Percentiles rank a stretch among this genome's conserved stretches.
phyloP scores from a whole-genome alignment of 2,888 invertebrate genomes.

The Pherbina coryleti region DNA sequence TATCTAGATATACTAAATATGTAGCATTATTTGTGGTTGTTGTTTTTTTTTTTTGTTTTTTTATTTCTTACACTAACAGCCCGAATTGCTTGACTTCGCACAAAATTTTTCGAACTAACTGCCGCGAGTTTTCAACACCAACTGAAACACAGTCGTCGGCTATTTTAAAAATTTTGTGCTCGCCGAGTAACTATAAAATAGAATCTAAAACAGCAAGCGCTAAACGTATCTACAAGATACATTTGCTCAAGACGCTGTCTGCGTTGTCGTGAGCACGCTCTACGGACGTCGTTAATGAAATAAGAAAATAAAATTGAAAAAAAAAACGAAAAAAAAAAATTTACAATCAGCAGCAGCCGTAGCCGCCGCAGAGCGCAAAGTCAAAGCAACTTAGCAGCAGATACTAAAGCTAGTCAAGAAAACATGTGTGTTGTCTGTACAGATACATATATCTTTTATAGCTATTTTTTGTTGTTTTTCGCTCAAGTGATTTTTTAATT shows the following conservation, averaged over 20 bases:
- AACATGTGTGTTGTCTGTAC: background rate
- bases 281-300: background rate
- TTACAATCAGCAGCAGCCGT: background rate
- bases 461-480: background rate
- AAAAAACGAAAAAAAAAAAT: background rate
- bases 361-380: conserved; percentile 19
- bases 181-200: conserved; percentile 15
- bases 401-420: conserved; percentile 3
- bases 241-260: conserved; percentile 7
- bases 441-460: background rate
- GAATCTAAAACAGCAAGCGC: conserved; percentile 29
- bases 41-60: conserved; percentile 10
- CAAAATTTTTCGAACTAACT: conserved; percentile 49
- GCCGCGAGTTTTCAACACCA: conserved; percentile 58
- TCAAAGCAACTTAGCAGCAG: conserved; percentile 18
- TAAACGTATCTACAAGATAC: conserved; percentile 25
- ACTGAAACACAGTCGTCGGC: conserved; percentile 50
- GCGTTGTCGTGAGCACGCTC: conserved; percentile 7
- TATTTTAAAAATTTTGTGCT: conserved; percentile 23
- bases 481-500: background rate
- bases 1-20: conserved; percentile 2
- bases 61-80: conserved; percentile 6
- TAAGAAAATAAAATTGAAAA: background rate
- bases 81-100: conserved; percentile 13
- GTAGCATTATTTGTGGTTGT: background rate